Base-by-base conservation (phyloP, 2,113 vertebrate species). In the Sebastes schlegelii region DNA sequence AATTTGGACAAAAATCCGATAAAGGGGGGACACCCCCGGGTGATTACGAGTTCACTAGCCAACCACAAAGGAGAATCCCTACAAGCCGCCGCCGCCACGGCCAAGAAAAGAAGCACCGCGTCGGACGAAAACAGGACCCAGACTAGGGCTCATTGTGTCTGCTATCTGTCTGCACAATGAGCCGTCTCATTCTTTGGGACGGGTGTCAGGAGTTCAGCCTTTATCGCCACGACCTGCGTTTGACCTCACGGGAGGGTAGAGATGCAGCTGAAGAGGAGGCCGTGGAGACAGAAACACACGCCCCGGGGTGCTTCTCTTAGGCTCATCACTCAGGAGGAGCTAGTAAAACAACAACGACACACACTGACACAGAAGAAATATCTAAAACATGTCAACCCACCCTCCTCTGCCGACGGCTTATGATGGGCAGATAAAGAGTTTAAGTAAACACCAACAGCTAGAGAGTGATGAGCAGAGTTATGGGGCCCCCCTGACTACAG, bases 161-260 rank as follows among this genome's bases (percentile, higher is more conserved):
- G 84, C 85, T 92, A 93, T 92, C 91, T 93, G 91, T 89, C 88
- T 60, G 40, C 88, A 94, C 93, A 94, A 93, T 91, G 87, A 91
- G 88, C 69, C 13, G 63, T 84, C 87, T 92, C 91, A 89, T 83
- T 91, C 88, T 80, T 83, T 67, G 79, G 79, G 78, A 88, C 26
- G 87, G 75, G 91, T 93, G 93, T 93, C 94, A 93, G 80, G 86
- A 91, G 92, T 93, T 93, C 94, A 94, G 88, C 83, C 89, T 94
- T 94, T 93, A 91, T 91, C 85, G 74, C 66, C 65, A 14, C 52
- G 92, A 88, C 94, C 93, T 64, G 54, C 21, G n/a, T 89, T 92
- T 93, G 91, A 94, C 92, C 93, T 89, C 91, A 69, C 73, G 23
- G 86, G 86, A 83, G 91, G 81, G 83, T 65, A 87, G 85, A 82